Evolutionary conservation across 2,888 invertebrate genomes (phyloP), one percentile per base, ranked within the genome.

Genomic region (Cremastobaeus sp.): DNA sequence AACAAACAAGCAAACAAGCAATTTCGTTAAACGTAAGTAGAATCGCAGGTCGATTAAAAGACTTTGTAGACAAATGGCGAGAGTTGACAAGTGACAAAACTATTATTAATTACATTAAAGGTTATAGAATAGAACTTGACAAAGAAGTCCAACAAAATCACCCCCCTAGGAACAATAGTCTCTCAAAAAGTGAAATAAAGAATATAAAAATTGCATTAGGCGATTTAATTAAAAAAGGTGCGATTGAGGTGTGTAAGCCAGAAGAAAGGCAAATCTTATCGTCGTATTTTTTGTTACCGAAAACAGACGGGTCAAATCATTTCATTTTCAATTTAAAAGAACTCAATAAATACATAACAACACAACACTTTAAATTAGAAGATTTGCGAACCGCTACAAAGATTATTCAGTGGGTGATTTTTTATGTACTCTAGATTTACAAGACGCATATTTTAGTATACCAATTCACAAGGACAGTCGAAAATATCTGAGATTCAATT

Each of bases 401-500:
- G 8, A 11, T n/a, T n/a, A n/a, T n/a, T n/a, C n/a, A n/a, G n/a
- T n/a, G n/a, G n/a, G n/a, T n/a, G n/a, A 57, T 17, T 78, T 25
- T 12, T 35, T 77, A 43, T 30, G 62, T 21, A 35, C 34, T 25
- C 6, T 77, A n/a, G 76, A 76, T 17, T 43, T 76, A 32, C 8
- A 73, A 47, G 70, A 76, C 34, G 78, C 66, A n/a, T 78, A 62
- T 35, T 59, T 72, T 30, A 5, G 35, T 3, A 39, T 77, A 4
- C 45, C 66, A 2, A 47, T 78, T 0, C 45, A 71, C 9, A 14
- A 34, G 12, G 4, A 18, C 0, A 54, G 60, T 30, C 52, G 75
- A 30, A 81, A 72, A 70, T 78, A 37, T 12, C 39, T 78, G 4
- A 47, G 76, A 6, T 78, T 79, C 37, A 32, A 15, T 17, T 77